phyloP scores from a whole-genome alignment of 2,888 invertebrate genomes.

The Peribatodes rhomboidaria region DNA sequence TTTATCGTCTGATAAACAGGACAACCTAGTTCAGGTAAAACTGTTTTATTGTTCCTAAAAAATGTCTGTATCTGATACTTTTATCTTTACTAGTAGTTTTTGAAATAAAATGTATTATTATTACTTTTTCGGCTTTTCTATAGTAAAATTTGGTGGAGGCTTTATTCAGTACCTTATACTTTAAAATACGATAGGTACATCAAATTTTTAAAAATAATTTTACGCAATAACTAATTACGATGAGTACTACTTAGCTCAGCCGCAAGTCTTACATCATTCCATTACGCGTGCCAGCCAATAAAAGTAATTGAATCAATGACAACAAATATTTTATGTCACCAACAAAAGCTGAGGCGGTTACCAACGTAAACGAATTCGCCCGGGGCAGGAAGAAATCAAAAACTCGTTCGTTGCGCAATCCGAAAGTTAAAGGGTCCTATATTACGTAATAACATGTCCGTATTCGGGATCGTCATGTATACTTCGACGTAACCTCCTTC shows the following conservation, averaged over 20 bases:
- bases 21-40: too few species aligned
- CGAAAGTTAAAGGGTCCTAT: constrained; percentile 72
- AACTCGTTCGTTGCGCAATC: constrained; percentile 72
- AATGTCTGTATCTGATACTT: too few species aligned
- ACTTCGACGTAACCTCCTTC: constrained; percentile 26
- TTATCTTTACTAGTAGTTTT: too few species aligned
- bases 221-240: constrained; percentile 2
- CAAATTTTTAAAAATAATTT: background rate
- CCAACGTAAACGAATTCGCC: constrained; percentile 45
- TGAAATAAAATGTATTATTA: too few species aligned
- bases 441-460: constrained; percentile 64
- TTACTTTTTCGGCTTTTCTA: too few species aligned
- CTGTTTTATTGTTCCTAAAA: too few species aligned
- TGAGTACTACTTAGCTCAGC: constrained; percentile 2
- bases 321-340: constrained; percentile 33
- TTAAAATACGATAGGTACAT: background rate
- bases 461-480: constrained; percentile 49
- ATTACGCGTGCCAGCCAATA: constrained; percentile 15
- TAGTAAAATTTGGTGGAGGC: background rate
- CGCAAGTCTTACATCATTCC: constrained; percentile 23
- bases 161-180: background rate
- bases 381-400: constrained; percentile 76
- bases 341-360: constrained; percentile 31
- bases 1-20: too few species aligned
- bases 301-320: constrained; percentile 34